phyloP scores from a whole-genome alignment of 1,140 invertebrate species.

The Drosophila burlai region DNA sequence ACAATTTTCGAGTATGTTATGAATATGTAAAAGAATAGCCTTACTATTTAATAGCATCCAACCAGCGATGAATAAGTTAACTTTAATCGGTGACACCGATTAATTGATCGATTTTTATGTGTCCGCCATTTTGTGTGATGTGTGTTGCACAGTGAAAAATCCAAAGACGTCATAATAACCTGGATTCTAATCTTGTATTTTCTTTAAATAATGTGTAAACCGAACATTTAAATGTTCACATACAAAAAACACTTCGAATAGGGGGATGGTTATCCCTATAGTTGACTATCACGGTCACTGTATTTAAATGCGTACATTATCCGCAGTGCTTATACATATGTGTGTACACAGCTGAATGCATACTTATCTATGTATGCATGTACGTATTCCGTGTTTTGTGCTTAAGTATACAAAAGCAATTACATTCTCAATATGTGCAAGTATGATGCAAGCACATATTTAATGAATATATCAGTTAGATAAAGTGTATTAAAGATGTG shows the following conservation, averaged over 20 bases:
- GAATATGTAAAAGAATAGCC: background rate
- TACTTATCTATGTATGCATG: conserved; percentile 9
- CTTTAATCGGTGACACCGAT: conserved; percentile 13
- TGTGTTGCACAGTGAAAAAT: conserved; percentile 42
- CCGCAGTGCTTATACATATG: conserved; percentile 2
- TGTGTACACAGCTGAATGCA: conserved; percentile 31
- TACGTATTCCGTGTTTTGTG: conserved; percentile 1
- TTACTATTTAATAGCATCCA: background rate
- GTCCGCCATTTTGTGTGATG: conserved; percentile 39
- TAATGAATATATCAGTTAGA: background rate
- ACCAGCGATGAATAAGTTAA: background rate
- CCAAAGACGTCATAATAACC: conserved; percentile 36
- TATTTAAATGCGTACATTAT: background rate
- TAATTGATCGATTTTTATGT: conserved; percentile 18
- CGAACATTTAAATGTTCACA: background rate
- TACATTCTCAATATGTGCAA: conserved; percentile 14
- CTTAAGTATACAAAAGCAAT: conserved; percentile 17
- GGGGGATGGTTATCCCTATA: background rate
- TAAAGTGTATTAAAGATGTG: background rate
- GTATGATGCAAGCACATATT: conserved; percentile 3
- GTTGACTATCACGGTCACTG: background rate
- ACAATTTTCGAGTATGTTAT: background rate
- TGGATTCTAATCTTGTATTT: background rate
- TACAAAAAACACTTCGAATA: background rate
- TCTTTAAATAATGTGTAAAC: background rate